Evolutionary conservation across 2,888 invertebrate species (phyloP).

Genomic region (Uropetala carovei): DNA sequence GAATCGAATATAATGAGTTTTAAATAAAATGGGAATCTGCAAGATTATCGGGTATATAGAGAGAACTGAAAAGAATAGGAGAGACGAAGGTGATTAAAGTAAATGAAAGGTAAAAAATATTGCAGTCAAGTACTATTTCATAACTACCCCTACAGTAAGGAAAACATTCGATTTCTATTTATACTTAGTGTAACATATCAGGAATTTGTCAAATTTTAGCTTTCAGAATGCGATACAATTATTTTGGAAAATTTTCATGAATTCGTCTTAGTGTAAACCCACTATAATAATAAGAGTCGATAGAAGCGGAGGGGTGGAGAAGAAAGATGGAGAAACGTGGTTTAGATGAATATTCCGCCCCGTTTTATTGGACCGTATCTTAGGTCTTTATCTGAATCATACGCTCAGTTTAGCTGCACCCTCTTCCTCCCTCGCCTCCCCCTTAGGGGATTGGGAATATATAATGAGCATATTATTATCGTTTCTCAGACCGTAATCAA

Average conservation of each 20-base stretch:
- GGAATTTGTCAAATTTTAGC: too few relatives aligned
- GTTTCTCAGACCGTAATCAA: background rate
- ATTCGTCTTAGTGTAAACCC: too few relatives aligned
- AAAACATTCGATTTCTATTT: too few relatives aligned
- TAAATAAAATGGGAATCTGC: background rate
- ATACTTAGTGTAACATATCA: too few relatives aligned
- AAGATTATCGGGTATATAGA: background rate
- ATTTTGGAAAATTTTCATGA: too few relatives aligned
- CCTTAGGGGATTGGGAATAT: background rate
- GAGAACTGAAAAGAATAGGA: background rate
- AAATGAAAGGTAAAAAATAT: too few relatives aligned
- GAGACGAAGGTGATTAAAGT: background rate
- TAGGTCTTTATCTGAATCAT: constrained; percentile 34
- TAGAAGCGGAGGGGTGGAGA: background rate
- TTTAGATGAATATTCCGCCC: background rate
- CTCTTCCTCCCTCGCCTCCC: background rate
- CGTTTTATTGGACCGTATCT: background rate
- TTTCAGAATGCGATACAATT: too few relatives aligned
- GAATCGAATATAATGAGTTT: too few relatives aligned
- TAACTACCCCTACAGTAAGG: too few relatives aligned
- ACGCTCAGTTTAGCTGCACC: background rate
- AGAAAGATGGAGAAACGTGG: background rate
- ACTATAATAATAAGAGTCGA: background rate
- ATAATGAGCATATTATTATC: background rate
- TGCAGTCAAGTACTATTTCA: too few relatives aligned